Conservation (phyloP, 2,113 vertebrate genomes). For the Jaculus jaculus region DNA sequence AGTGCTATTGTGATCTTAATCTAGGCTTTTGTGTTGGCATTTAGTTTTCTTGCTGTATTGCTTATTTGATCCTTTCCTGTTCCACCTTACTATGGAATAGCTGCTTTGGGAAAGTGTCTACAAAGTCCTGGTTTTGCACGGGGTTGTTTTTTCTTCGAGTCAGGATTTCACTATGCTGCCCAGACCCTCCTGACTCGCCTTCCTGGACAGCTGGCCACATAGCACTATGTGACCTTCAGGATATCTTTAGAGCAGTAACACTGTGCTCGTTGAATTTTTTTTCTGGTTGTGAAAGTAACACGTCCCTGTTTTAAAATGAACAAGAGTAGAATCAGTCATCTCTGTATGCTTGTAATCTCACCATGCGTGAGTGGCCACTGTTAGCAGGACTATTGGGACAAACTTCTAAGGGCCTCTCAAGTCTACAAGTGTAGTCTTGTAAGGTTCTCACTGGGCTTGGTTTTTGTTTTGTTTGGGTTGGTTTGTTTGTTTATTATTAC, state of each 20-base stretch:
- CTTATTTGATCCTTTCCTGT: neutral
- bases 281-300: neutral
- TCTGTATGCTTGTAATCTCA: neutral
- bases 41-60: neutral
- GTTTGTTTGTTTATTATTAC: no score
- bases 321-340: neutral
- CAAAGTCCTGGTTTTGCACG: neutral
- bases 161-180: neutral
- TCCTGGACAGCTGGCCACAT: neutral
- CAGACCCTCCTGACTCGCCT: neutral
- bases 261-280: constrained; percentile 12
- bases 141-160: neutral
- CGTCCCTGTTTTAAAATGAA: neutral
- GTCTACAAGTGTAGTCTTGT: neutral
- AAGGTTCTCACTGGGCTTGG: neutral
- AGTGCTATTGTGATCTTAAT: neutral
- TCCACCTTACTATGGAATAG: neutral
- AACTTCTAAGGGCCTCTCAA: neutral
- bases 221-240: no score
- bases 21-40: neutral
- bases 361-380: neutral
- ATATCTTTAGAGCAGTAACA: neutral
- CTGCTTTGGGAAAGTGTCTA: neutral
- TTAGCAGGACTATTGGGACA: neutral
- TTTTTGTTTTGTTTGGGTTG: no score